Evolutionary conservation across 2,113 vertebrate genomes (phyloP).

Genomic region (Dicerorhinus sumatrensis): DNA sequence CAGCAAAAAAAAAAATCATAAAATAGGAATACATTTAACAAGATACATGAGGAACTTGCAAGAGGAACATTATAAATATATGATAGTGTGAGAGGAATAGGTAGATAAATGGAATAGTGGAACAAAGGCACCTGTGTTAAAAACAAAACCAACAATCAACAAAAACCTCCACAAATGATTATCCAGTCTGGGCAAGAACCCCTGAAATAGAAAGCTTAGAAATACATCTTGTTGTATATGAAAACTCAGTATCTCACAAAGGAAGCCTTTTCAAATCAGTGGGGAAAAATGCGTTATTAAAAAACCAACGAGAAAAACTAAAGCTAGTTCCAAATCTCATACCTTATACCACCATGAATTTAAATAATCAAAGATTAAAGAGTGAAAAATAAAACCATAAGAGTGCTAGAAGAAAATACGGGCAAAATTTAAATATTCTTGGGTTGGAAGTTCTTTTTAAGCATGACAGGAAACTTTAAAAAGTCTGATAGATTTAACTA

Average conservation of each 20-base stretch:
- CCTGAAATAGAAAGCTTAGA: not conserved
- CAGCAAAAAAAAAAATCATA: not conserved
- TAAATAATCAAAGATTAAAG: not conserved
- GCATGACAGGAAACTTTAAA: not conserved
- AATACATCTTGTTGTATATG: not conserved
- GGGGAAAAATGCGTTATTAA: not conserved
- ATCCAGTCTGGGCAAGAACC: not conserved
- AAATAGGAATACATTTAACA: not conserved
- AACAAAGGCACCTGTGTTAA: not conserved
- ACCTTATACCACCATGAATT: not conserved
- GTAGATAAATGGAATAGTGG: not conserved
- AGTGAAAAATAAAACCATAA: not conserved
- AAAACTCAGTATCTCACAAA: not conserved
- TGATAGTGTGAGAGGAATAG: rapidly evolving
- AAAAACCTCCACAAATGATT: not conserved
- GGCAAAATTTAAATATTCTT: not conserved
- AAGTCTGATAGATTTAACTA: not conserved
- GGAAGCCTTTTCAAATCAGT: not conserved
- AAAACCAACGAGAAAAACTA: not conserved
- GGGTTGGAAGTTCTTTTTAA: not conserved
- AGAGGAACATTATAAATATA: not conserved
- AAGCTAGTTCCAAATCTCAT: not conserved
- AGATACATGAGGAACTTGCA: not conserved
- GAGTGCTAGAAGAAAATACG: not conserved
- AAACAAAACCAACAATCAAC: not conserved